Base-by-base conservation (phyloP, 2,888 invertebrate species). In the Escarpia spicata region DNA sequence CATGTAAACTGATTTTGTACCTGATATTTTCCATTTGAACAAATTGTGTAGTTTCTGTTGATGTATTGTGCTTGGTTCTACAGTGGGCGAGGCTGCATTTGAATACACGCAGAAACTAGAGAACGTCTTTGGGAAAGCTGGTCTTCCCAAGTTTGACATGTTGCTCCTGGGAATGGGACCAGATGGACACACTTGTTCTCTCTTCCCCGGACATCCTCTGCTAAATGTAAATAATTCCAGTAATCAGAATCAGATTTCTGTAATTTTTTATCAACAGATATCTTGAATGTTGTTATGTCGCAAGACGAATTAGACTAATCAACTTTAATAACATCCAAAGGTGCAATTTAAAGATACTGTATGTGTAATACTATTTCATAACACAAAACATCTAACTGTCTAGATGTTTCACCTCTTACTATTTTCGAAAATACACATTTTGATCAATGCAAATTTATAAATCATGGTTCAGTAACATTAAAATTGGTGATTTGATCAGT, bases 131-230 rank as follows among this genome's bases (percentile, higher is more conserved):
- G 93, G 92, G 31, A 97, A 97, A 94, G 97, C 96, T n/a, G 97
- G 96, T n/a, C n/a, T 95, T 92, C 98, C 98, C 0, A 96, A 97
- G 93, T 99, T 99, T 96, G 99, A 99, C 96, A 96, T 99, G 92
- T 97, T 99, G 0, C 97, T 99, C 15, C 97, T 99, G 43, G 99
- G 99, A 26, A 98, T 99, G 97, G 99, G 99, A 0, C 99, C 99
- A 0, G 99, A 99, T 96, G 99, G 99, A 0, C 99, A 99, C 96
- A 99, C 99, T 0, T 99, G 99, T 96, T 99, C 99, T 0, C 97
- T 99, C 31, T 99, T 99, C 97, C 99, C 99, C 0, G 98, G 97
- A n/a, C 97, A 97, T 94, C 94, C 95, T 10, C 94, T 97, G 4
- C 94, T 97, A 10, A 93, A 96, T 94, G 96, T 96, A 93, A 92